A percentile compares a stretch with the other conserved stretches of the same genome.
phyloP scores from a whole-genome alignment of 2,797 vertebrate genomes.

The Steatocranus sp. region DNA sequence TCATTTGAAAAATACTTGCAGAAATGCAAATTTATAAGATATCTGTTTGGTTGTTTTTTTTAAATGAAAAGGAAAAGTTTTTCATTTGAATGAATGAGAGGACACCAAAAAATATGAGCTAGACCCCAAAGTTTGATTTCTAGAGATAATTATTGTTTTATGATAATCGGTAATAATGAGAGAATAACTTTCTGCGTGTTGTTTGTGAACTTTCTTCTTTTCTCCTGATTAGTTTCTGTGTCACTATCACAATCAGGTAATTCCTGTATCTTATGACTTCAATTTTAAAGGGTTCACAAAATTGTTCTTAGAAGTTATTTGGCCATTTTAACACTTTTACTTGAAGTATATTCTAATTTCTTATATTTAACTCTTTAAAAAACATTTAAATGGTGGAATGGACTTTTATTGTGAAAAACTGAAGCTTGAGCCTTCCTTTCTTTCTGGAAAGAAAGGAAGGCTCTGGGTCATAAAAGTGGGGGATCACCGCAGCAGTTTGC shows the following conservation, averaged over 20 bases:
- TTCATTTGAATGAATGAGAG: background rate
- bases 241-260: background rate
- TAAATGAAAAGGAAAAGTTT: background rate
- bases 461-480: background rate
- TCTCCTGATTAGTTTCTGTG: background rate
- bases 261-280: background rate
- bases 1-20: background rate
- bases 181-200: background rate
- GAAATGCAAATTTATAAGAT: background rate
- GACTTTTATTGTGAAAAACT: background rate
- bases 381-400: background rate
- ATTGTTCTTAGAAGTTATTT: background rate
- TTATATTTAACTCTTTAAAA: background rate
- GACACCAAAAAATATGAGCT: background rate
- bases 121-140: background rate
- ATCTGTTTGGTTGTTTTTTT: rapidly evolving
- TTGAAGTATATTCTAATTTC: background rate
- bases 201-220: background rate
- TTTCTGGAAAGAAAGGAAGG: background rate
- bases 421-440: background rate
- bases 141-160: background rate
- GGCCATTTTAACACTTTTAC: background rate
- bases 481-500: background rate
- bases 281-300: background rate
- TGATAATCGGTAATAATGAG: background rate